A percentile compares a stretch with the other conserved stretches of the same genome.
Evolutionary conservation across 2,113 vertebrate species (phyloP).

Genomic region (Odontesthes bonariensis): DNA sequence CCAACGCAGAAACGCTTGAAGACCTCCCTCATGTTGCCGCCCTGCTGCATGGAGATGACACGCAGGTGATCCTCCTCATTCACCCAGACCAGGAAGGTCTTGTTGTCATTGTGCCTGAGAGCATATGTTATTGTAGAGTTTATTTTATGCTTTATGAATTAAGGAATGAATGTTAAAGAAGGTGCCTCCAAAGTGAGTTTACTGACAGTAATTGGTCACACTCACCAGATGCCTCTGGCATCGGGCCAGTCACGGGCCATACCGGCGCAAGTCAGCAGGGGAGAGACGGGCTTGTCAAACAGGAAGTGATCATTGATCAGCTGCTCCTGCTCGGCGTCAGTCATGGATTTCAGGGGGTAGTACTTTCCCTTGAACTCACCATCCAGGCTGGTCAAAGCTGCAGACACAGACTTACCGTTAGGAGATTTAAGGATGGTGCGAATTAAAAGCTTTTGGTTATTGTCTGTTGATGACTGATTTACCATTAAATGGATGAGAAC

Average conservation of each 20-base stretch:
- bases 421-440: not conserved
- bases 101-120: conserved; percentile 91
- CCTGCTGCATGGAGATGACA: conserved; percentile 95
- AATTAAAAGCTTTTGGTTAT: not conserved
- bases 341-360: conserved; percentile 93
- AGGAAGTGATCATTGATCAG: conserved; percentile 95
- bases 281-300: conserved; percentile 95
- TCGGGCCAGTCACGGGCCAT: conserved; percentile 98
- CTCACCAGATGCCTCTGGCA: conserved; percentile 92
- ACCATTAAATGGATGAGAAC: not conserved
- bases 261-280: conserved; percentile 91
- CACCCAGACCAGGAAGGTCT: conserved; percentile 96
- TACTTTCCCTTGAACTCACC: conserved; percentile 96
- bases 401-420: not conserved
- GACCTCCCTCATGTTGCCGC: conserved; percentile 96
- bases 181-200: not conserved
- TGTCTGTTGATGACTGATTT: not conserved
- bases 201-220: not conserved
- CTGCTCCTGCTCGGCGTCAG: conserved; percentile 92
- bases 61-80: conserved; percentile 96
- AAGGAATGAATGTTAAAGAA: not conserved
- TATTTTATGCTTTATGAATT: not conserved
- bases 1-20: conserved; percentile 95
- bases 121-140: not conserved
- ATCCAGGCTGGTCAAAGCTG: conserved; percentile 90